Evolutionary conservation across 2,888 invertebrate genomes (phyloP).

Genomic region (Ornithoptera priamus): DNA sequence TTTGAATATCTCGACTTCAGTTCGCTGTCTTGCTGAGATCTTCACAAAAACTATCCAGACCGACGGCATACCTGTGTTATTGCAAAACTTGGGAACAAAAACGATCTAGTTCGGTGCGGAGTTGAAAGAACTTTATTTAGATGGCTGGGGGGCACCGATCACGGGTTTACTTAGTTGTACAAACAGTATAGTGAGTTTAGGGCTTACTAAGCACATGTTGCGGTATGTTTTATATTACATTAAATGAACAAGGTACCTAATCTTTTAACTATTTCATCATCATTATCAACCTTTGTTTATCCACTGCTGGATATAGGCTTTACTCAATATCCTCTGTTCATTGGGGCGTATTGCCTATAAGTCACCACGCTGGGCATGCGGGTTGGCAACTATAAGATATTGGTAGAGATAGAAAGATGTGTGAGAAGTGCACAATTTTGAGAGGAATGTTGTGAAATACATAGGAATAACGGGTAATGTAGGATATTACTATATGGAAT

Average conservation of each 20-base stretch:
- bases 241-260: background rate
- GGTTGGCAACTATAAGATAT: too few relatives aligned
- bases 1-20: background rate
- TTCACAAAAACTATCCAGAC: slow-evolving; percentile 10
- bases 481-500: too few relatives aligned
- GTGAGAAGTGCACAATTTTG: too few relatives aligned
- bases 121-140: slow-evolving; percentile 30
- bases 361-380: too few relatives aligned
- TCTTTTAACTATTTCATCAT: background rate
- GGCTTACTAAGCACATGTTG: background rate
- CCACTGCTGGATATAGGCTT: too few relatives aligned
- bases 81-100: slow-evolving; percentile 24
- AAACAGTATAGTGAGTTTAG: slow-evolving; percentile 17
- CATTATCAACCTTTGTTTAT: too few relatives aligned
- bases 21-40: background rate
- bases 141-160: slow-evolving; percentile 7
- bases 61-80: slow-evolving; percentile 15
- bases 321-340: too few relatives aligned
- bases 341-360: too few relatives aligned
- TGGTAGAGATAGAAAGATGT: too few relatives aligned
- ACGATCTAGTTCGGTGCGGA: slow-evolving; percentile 19
- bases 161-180: slow-evolving; percentile 19
- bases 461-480: too few relatives aligned
- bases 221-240: background rate
- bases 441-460: too few relatives aligned